Base-by-base conservation (phyloP, 2,888 invertebrate genomes). In the Barypeithes pellucidus region DNA sequence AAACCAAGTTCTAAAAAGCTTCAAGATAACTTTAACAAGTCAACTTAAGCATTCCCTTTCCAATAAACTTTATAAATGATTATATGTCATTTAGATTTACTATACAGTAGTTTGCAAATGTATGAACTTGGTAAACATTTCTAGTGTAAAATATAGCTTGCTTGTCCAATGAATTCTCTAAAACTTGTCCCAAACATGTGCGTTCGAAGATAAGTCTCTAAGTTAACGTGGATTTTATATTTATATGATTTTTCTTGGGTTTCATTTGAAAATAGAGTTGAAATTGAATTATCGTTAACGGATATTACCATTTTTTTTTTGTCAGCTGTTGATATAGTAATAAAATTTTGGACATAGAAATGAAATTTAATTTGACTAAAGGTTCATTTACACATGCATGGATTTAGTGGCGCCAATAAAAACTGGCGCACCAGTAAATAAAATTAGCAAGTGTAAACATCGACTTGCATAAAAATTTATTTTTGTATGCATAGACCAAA, bases 71-170 rank as follows among this genome's bases (percentile, higher is more conserved):
- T 47, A 63, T 63, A 52, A 68, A 71, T 65, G 66, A 71, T 71
- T 71, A 60, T 68, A 60, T 66, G 57, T 66, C 72, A 67, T 47
- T 72, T 72, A 67, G 67, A 72, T 67, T 65, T 72, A 67, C 61
- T 72, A 67, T 60, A 52, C 60, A 45, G 60, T 41, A 72, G 59
- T 66, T 71, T 11, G 24, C 60, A 33, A 59, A 59, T 66, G 50
- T 66, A 71, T 57, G 60, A 65, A 71, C 60, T 71, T 60, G 59
- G 71, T 71, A 72, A 72, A 72, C 67, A 72, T 72, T 66, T 72
- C 36, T 60, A n/a, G 47, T 59, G 45, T 72, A 72, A 72, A 72
- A 67, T 72, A 61, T 67, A 22, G 60, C 72, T 67, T 43, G 22
- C 47, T 72, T 60, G 47, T 52, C 45, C 65, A 63, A 65, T 66